Percentiles rank a stretch among this genome's conserved stretches.
Conservation (phyloP, 2,797 vertebrate species). For the Melanotaenia boesemani region DNA sequence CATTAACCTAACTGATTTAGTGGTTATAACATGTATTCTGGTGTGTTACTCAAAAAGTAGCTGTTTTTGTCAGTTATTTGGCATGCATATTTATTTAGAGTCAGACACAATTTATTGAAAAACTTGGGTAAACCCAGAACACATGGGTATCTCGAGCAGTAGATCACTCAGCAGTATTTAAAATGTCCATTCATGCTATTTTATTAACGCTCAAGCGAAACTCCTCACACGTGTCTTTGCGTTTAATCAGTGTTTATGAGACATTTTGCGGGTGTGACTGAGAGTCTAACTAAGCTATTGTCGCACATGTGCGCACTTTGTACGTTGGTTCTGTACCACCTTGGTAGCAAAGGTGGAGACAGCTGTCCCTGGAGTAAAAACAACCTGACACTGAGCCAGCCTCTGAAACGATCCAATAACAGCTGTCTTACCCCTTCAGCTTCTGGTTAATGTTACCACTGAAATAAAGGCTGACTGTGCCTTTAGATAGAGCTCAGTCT, state of each 20-base stretch:
- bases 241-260: too few relatives aligned
- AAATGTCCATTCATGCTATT: neutral
- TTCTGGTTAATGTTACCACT: neutral
- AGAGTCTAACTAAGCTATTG: neutral
- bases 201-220: neutral
- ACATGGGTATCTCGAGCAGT: conserved; percentile 45
- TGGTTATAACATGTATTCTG: rapidly evolving
- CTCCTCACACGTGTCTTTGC: neutral
- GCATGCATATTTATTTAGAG: rapidly evolving
- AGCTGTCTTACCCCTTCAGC: conserved; percentile 40
- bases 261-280: neutral
- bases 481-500: neutral
- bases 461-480: conserved; percentile 11
- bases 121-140: conserved; percentile 33
- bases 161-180: conserved; percentile 41
- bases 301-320: neutral
- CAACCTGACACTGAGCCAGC: conserved; percentile 13
- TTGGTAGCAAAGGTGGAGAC: conserved; percentile 2
- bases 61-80: neutral
- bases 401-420: conserved; percentile 26
- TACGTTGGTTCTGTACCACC: neutral
- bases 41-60: rapidly evolving
- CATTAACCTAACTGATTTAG: neutral
- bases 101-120: neutral
- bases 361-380: conserved; percentile 33